Conservation (phyloP, 2,888 invertebrate species). For the Anthophora plumipes region DNA sequence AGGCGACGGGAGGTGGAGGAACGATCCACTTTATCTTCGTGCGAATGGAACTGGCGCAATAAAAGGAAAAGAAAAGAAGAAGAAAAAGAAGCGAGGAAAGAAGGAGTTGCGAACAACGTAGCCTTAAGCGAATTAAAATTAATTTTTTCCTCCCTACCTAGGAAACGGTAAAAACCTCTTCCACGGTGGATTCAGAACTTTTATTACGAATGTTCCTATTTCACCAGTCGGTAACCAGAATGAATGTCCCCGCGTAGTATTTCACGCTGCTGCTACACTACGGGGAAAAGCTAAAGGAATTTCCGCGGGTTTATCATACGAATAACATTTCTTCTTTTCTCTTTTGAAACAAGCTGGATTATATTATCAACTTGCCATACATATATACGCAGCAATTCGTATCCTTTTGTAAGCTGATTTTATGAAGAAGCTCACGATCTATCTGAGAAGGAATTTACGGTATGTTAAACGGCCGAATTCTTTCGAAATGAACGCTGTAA, state of each 20-base stretch:
- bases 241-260: constrained; percentile 22
- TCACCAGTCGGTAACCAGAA: constrained; percentile 21
- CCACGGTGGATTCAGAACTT: constrained; percentile 5
- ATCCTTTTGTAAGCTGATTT: neutral
- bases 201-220: constrained; percentile 40
- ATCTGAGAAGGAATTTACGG: neutral
- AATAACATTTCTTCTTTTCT: neutral
- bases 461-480: constrained; percentile 14
- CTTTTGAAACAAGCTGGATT: neutral
- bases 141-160: constrained; percentile 23
- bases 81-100: constrained; percentile 8
- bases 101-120: neutral
- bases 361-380: neutral
- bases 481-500: constrained; percentile 6
- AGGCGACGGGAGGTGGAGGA: too few relatives aligned
- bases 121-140: constrained; percentile 51
- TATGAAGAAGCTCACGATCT: too few relatives aligned
- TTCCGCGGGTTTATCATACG: constrained; percentile 18
- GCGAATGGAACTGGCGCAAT: neutral
- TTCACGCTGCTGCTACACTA: neutral
- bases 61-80: too few relatives aligned
- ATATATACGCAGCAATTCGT: neutral
- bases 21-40: neutral
- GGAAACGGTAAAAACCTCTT: neutral
- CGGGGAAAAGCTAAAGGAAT: constrained; percentile 24